Evolutionary conservation across 2,113 vertebrate species (phyloP).

Genomic region (Cavia aperea): DNA sequence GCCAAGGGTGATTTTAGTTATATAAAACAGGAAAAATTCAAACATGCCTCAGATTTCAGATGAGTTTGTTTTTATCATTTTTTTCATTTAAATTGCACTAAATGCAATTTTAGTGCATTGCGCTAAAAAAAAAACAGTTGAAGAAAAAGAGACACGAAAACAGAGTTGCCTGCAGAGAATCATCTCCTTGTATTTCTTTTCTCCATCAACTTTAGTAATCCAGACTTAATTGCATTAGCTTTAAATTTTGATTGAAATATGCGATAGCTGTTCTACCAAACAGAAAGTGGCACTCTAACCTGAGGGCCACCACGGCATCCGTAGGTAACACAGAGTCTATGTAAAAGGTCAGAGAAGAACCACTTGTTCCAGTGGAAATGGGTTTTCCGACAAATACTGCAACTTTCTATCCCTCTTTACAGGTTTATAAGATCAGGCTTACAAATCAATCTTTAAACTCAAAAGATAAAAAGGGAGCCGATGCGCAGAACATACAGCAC

Average conservation of each 20-base stretch:
- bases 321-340: not conserved
- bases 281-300: not conserved
- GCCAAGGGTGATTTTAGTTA: not conserved
- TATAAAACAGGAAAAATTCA: not conserved
- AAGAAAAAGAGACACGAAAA: not conserved
- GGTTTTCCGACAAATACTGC: not conserved
- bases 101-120: too few relatives aligned
- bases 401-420: not conserved
- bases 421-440: not conserved
- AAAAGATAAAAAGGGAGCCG: not conserved
- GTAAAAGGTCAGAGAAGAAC: not conserved
- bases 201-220: not conserved
- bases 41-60: not conserved
- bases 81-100: not conserved
- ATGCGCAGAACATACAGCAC: not conserved
- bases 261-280: not conserved
- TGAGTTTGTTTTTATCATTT: slow-evolving; percentile 1
- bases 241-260: not conserved
- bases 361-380: not conserved
- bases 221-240: not conserved
- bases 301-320: not conserved
- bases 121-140: not conserved
- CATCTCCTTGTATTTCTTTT: not conserved
- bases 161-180: not conserved
- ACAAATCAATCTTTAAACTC: not conserved